Evolutionary conservation across 2,888 invertebrate species (phyloP), one percentile per base, ranked within the genome.

Genomic region (Mythimna vitellina): DNA sequence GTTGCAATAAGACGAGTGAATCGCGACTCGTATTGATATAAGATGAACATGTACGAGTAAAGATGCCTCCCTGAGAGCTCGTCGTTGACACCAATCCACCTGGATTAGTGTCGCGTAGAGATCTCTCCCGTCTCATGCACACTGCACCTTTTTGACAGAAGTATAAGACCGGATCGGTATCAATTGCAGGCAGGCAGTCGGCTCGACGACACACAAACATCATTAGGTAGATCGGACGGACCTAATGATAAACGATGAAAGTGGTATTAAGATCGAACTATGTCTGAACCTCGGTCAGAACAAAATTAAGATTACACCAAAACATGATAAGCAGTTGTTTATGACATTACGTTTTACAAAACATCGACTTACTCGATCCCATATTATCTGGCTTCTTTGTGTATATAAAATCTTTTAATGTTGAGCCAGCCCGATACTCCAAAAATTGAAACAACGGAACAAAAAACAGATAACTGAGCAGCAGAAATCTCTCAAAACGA

Each of bases 111-210:
- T 61, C 49, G 32, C n/a, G 49, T 54, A 8, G 14, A 61, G n/a
- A 25, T 49, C 17, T 14, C 20, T 38, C n/a, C 10, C 29, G 22
- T 12, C n/a, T 3, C 53, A 4, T 46, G 35, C 20, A 35, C 49
- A 20, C 29, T 20, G 22, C 12, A 54, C 9, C 25, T 42, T 12
- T 25, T 14, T 12, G 20, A 12, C 20, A 17, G 25, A 35, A 9
- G 25, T 29, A 3, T 29, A 29, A 29, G 22, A 42, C 10, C 29
- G 53, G 22, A 66, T 62, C 35, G n/a, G 42, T 76, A 73, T 78
- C 73, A 62, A 62, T n/a, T 46, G 22, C 46, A 49, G 20, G 29
- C 32, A 51, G 7, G 29, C 5, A 7, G 5, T 10, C 25, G n/a
- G 42, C 14, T n/a, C 58, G 22, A 9, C 22, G 17, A 1, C 46